Percentiles rank a stretch among this genome's conserved stretches.
Conservation (phyloP, 2,888 invertebrate genomes). For the Morpho helenor region DNA sequence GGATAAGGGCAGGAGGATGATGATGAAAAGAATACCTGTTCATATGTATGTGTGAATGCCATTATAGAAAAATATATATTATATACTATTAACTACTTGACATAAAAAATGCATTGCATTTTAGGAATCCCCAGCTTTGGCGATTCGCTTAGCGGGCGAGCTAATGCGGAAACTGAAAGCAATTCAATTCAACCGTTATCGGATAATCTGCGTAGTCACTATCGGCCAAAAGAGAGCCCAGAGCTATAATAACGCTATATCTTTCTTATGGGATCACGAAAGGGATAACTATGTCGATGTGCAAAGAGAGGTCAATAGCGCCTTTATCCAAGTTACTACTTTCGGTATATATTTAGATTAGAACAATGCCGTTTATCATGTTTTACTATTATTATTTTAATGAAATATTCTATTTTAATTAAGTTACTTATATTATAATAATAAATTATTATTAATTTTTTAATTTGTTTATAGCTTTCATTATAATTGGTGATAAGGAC, state of each 20-base stretch:
- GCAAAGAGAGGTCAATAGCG: conserved; percentile 40
- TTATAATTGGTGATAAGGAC: too few relatives aligned
- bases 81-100: too few relatives aligned
- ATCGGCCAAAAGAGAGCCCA: conserved; percentile 59
- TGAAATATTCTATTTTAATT: background rate
- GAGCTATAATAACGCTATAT: conserved; percentile 58
- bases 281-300: conserved; percentile 48
- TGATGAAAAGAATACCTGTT: too few relatives aligned
- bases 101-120: background rate
- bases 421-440: too few relatives aligned
- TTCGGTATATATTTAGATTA: conserved; percentile 61
- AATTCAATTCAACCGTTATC: conserved; percentile 53
- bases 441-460: too few relatives aligned
- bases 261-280: conserved; percentile 63
- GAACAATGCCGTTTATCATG: background rate
- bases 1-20: too few relatives aligned
- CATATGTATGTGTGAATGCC: too few relatives aligned
- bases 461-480: too few relatives aligned
- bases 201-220: conserved; percentile 53
- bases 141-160: conserved; percentile 49
- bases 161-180: conserved; percentile 50
- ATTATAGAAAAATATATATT: too few relatives aligned
- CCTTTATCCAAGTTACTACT: conserved; percentile 57
- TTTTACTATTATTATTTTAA: background rate
- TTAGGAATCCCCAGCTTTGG: conserved; percentile 39